Percentiles rank a stretch among this genome's conserved stretches.
Evolutionary conservation across 53 echinoderm and acorn worm species (phyloP).

Genomic region (Temnopleurus reevesii): DNA sequence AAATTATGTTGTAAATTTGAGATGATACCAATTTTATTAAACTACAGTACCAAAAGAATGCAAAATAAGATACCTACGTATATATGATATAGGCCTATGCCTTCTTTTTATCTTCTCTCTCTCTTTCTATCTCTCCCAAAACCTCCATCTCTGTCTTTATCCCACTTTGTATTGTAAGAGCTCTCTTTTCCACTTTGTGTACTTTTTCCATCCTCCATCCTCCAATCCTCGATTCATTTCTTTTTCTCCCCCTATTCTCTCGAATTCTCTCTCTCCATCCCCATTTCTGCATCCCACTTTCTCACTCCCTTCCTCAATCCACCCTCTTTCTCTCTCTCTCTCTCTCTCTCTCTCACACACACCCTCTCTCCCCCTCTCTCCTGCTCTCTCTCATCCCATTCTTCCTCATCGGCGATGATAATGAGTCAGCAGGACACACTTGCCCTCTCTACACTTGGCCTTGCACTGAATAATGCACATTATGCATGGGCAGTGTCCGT

Average conservation of each 20-base stretch:
- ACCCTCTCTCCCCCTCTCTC: background rate
- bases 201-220: no score
- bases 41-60: no score
- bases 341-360: background rate
- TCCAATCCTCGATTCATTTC: no score
- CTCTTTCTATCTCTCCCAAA: background rate
- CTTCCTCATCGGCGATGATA: background rate
- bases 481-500: slow-evolving; percentile 21
- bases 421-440: slow-evolving; percentile 42
- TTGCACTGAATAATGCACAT: slow-evolving; percentile 37
- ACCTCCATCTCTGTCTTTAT: background rate
- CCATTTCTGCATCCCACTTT: background rate
- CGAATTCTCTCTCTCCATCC: background rate
- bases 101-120: background rate
- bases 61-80: no score
- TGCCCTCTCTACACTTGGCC: slow-evolving; percentile 15
- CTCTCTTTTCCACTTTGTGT: no score
- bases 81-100: no score
- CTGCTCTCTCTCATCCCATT: background rate
- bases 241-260: background rate
- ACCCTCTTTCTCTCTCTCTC: background rate
- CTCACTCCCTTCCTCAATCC: background rate
- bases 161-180: background rate
- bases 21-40: no score
- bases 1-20: no score